Conservation (phyloP, 2,113 vertebrate species). For the Neodontobutis hainanensis region DNA sequence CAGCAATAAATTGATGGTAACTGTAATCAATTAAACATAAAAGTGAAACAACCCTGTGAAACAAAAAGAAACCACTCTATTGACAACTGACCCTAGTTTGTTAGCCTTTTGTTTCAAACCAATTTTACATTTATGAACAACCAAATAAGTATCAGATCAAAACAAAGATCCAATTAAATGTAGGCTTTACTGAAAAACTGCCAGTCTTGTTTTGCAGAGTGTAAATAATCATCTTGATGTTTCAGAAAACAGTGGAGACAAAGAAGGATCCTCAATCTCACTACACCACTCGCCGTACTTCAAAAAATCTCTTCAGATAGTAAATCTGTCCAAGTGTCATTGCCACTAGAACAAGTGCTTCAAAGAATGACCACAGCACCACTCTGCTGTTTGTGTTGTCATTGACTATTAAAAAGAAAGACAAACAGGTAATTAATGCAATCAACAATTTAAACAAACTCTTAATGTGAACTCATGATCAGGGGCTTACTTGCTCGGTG, state of each 20-base stretch:
- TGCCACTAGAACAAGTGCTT: constrained; percentile 97
- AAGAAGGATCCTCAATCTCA: constrained; percentile 38
- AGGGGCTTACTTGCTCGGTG: constrained; percentile 92
- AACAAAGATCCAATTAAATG: constrained; percentile 43
- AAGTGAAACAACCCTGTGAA: constrained; percentile 12
- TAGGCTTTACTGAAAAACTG: constrained; percentile 59
- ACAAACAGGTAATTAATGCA: background rate
- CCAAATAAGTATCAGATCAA: constrained; percentile 45
- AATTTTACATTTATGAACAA: constrained; percentile 42
- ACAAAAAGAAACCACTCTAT: constrained; percentile 19
- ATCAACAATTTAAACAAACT: background rate
- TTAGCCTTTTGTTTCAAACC: constrained; percentile 41
- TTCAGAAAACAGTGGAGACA: constrained; percentile 71
- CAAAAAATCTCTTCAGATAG: constrained; percentile 99
- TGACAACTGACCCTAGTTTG: constrained; percentile 16
- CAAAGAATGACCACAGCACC: constrained; percentile 99
- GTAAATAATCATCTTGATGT: constrained; percentile 75
- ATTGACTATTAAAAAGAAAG: constrained; percentile 84
- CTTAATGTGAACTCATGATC: no score
- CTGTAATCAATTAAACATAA: constrained; percentile 19
- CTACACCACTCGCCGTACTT: constrained; percentile 98
- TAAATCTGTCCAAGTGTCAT: constrained; percentile 99
- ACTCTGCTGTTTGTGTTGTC: constrained; percentile 99
- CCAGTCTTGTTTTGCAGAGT: constrained; percentile 63
- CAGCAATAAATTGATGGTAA: constrained; percentile 18